These are phyloP conservation scores for Papilio demoleus DNA, from an alignment of 2,888 invertebrate species.

Conservation along the genomic window DNA sequence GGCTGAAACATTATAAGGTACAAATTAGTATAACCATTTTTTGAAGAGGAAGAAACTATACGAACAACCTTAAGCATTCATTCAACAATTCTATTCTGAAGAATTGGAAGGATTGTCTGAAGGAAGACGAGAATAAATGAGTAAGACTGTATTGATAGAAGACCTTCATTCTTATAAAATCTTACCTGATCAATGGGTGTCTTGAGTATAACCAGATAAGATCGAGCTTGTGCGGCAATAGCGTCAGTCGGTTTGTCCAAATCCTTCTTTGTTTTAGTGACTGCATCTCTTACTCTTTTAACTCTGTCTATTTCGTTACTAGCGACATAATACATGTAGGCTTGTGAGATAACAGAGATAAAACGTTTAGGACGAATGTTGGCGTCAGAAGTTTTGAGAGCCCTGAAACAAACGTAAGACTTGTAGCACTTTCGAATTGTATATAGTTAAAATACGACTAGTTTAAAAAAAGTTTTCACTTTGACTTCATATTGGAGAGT, in stretches of 20 bases:
- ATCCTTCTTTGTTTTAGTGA: neutral
- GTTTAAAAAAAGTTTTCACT: too few species aligned
- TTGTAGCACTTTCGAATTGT: neutral
- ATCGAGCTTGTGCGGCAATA: neutral
- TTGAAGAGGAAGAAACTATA: too few species aligned
- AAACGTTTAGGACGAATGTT: conserved; percentile 12
- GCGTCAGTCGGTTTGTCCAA: conserved; percentile 3
- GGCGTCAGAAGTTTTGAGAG: neutral
- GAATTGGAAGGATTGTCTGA: too few species aligned
- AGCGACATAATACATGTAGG: conserved; percentile 7
- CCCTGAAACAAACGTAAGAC: neutral
- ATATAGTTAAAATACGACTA: too few species aligned
- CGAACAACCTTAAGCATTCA: too few species aligned
- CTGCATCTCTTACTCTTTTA: conserved; percentile 1
- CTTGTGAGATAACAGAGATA: conserved; percentile 9
- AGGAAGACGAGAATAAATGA: too few species aligned
- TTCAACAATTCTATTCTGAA: too few species aligned
- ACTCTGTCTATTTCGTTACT: neutral
- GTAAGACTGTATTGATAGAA: too few species aligned
- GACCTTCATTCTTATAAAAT: too few species aligned
- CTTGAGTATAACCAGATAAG: conserved; percentile 9
- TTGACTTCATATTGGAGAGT: too few species aligned
- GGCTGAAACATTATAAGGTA: conserved; percentile 2
- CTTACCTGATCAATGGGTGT: conserved; percentile 21
- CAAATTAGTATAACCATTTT: neutral